phyloP scores from a whole-genome alignment of 2,797 vertebrate species.

The Muraenolepis orangiensis region DNA sequence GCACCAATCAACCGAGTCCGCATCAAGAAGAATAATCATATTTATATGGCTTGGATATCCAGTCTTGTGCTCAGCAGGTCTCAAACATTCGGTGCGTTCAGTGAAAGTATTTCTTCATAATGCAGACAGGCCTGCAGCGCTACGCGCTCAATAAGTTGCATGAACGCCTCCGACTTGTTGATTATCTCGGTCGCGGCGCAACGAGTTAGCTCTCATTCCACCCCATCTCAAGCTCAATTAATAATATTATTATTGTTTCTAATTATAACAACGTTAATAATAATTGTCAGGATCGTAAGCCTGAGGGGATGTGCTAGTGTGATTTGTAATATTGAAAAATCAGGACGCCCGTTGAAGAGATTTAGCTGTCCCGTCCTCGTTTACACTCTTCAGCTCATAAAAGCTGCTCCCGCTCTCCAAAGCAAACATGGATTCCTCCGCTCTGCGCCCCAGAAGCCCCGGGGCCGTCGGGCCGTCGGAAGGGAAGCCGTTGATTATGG shows the following conservation, averaged over 20 bases:
- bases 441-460: constrained; percentile 27
- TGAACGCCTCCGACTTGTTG: not conserved
- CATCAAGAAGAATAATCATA: not conserved
- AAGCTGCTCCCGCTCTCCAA: constrained; percentile 28
- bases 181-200: not conserved
- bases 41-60: not conserved
- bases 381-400: constrained; percentile 43
- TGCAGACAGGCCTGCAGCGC: not conserved
- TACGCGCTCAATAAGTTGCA: not conserved
- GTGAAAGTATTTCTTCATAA: not conserved
- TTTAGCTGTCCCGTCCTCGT: constrained; percentile 26
- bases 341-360: not conserved
- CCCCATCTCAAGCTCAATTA: not conserved
- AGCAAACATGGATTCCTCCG: constrained; percentile 45
- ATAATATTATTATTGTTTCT: not conserved
- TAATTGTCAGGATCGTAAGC: not conserved
- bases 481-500: constrained; percentile 65
- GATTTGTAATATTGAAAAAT: no score
- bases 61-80: not conserved
- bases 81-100: not conserved
- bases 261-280: not conserved
- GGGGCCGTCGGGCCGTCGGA: constrained; percentile 55
- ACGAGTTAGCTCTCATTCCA: not conserved
- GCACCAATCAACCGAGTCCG: not conserved
- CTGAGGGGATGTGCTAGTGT: not conserved